Evolutionary conservation across 1,140 invertebrate genomes (phyloP).

Genomic region (Zaprionus inermis): DNA sequence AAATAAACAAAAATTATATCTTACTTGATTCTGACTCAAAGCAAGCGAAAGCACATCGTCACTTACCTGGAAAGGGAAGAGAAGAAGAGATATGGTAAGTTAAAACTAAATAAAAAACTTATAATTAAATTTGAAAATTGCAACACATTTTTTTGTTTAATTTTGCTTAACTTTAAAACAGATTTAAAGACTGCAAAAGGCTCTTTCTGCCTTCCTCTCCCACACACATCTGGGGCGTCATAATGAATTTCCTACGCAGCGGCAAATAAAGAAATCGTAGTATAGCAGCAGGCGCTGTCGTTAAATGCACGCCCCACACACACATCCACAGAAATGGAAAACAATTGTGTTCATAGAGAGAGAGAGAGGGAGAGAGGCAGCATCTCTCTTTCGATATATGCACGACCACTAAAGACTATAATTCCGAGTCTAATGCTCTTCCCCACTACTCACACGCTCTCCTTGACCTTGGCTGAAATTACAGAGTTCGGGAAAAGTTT

Average conservation of each 20-base stretch:
- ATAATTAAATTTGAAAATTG: no score
- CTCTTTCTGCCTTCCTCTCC: neutral
- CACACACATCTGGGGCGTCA: conserved; percentile 2
- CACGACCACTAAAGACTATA: conserved; percentile 47
- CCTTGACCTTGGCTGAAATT: conserved; percentile 49
- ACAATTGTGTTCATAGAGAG: neutral
- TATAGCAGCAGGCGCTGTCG: conserved; percentile 60
- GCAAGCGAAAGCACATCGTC: conserved; percentile 80
- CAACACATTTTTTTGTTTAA: neutral
- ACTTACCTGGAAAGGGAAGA: conserved; percentile 74
- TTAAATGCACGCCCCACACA: conserved; percentile 57
- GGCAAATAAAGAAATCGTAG: conserved; percentile 34
- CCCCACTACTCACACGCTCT: conserved; percentile 15
- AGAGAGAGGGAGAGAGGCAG: neutral
- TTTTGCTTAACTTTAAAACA: neutral
- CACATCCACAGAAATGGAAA: neutral
- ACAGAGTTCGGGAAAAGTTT: conserved; percentile 57
- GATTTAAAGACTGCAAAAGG: neutral
- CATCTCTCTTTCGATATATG: conserved; percentile 36
- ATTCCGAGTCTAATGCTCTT: conserved; percentile 69
- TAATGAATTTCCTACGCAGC: neutral
- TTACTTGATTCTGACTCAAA: conserved; percentile 82
- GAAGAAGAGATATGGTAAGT: neutral
- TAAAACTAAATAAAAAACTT: neutral
- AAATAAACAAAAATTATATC: conserved; percentile 33